phyloP scores from a whole-genome alignment of 2,888 invertebrate genomes.

The Proisotoma minuta region DNA sequence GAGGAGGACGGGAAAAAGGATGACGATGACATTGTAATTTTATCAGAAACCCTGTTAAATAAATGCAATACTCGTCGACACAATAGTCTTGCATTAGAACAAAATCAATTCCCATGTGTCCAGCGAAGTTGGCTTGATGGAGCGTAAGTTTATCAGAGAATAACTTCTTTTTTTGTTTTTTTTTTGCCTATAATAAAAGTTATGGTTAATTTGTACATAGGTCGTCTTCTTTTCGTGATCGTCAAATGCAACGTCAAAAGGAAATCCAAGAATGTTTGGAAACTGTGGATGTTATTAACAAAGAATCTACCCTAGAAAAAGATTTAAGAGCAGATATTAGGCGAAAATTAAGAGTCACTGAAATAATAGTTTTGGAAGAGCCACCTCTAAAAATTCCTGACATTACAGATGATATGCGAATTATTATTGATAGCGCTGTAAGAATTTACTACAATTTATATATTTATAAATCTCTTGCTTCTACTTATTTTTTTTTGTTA shows the following conservation, averaged over 20 bases:
- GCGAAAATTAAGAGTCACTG: conserved; percentile 52
- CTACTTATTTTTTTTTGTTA: conserved; percentile 17
- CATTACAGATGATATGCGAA: conserved; percentile 64
- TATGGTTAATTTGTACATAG: conserved; percentile 5
- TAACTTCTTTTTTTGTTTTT: background rate
- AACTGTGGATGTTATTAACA: conserved; percentile 27
- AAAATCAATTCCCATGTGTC: conserved; percentile 20
- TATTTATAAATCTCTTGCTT: background rate
- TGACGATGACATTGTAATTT: conserved; percentile 23
- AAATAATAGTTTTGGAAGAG: conserved; percentile 54
- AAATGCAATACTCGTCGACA: conserved; percentile 15
- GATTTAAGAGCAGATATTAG: conserved; percentile 52
- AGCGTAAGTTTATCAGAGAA: conserved; percentile 19
- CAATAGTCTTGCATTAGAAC: conserved; percentile 33
- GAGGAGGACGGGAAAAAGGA: background rate
- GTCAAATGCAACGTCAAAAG: conserved; percentile 14
- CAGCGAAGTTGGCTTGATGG: conserved; percentile 25
- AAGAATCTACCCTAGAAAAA: conserved; percentile 41
- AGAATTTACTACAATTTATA: conserved; percentile 10
- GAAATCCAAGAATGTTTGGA: conserved; percentile 21
- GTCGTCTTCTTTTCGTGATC: conserved; percentile 13
- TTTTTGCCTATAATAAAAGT: background rate
- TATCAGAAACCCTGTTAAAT: conserved; percentile 24
- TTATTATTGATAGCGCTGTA: conserved; percentile 49
- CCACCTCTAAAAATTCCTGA: conserved; percentile 57